These are phyloP conservation scores for Mesitornis unicolor DNA, from an alignment of 2,113 vertebrate species.

Conservation along the genomic window DNA sequence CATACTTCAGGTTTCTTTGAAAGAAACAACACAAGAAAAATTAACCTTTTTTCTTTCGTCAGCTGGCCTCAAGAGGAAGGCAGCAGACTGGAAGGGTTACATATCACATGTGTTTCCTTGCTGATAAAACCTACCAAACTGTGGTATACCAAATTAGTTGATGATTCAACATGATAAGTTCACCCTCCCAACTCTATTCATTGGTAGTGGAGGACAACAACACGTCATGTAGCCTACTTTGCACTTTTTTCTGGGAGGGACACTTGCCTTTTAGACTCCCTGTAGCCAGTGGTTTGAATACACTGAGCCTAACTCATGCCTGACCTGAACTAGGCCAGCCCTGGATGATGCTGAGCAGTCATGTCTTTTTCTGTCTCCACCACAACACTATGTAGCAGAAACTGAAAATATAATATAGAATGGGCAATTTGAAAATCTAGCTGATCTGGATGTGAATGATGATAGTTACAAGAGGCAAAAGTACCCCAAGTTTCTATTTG, in stretches of 20 bases:
- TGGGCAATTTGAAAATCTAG: background rate
- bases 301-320: background rate
- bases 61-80: background rate
- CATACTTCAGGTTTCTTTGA: background rate
- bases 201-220: background rate
- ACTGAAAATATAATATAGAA: background rate
- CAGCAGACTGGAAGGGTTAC: background rate
- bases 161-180: background rate
- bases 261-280: background rate
- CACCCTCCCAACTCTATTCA: background rate
- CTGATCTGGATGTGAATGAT: background rate
- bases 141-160: background rate
- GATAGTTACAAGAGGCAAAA: background rate
- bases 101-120: background rate
- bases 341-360: background rate
- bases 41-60: background rate
- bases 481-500: background rate
- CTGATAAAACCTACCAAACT: background rate
- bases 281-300: accelerated
- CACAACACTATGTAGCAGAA: background rate
- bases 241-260: background rate
- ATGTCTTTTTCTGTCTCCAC: background rate
- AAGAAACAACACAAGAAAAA: background rate
- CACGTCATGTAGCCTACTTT: background rate
- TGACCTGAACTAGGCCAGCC: background rate